phyloP scores from a whole-genome alignment of 2,113 vertebrate species.

The Microcebus lehilahytsara region DNA sequence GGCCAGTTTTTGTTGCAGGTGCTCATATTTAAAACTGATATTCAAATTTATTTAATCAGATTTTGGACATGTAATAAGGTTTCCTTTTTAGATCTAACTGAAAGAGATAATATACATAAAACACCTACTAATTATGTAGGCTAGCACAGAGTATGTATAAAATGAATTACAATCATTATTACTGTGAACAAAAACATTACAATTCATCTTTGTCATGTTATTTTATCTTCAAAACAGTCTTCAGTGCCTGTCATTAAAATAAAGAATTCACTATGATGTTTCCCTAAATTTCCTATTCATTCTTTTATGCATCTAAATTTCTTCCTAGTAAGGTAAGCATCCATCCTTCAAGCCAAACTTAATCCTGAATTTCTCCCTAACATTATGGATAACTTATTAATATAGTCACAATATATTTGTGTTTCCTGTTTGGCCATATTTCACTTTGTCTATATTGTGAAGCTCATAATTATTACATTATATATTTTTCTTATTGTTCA shows the following conservation, averaged over 20 bases:
- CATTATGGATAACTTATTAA: not conserved
- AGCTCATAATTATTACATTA: not conserved
- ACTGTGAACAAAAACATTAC: not conserved
- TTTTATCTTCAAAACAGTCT: conserved; percentile 16
- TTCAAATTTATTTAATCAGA: not conserved
- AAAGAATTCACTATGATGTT: not conserved
- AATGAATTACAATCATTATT: conserved; percentile 17
- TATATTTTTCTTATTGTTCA: not conserved
- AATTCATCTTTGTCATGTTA: not conserved
- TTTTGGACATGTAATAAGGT: not conserved
- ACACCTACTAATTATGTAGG: not conserved
- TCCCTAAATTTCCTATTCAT: not conserved
- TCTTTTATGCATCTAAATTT: not conserved
- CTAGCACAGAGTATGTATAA: not conserved
- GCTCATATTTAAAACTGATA: not conserved
- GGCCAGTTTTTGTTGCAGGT: not conserved
- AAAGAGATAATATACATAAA: not conserved
- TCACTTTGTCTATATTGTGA: not conserved
- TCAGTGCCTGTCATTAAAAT: not conserved
- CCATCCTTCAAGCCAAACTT: not conserved
- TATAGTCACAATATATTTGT: not conserved
- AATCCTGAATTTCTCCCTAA: not conserved
- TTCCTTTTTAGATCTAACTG: not conserved
- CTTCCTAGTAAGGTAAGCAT: not conserved
- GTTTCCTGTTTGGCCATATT: not conserved